These are phyloP conservation scores for Drosophila longiperda DNA, from an alignment of 2,888 invertebrate species.

Conservation along the genomic window DNA sequence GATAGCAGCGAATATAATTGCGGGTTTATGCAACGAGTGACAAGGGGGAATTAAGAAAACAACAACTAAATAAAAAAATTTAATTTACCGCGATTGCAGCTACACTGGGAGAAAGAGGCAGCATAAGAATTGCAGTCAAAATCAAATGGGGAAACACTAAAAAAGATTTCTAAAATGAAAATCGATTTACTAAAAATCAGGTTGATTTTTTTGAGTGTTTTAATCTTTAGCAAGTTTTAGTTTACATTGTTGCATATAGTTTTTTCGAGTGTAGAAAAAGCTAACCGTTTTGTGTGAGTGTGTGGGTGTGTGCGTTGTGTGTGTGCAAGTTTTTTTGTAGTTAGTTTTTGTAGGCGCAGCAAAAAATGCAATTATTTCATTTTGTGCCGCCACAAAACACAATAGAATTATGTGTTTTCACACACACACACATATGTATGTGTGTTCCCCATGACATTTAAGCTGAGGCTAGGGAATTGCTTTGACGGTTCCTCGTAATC, in stretches of 20 bases:
- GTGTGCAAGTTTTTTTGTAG: slow-evolving; percentile 12
- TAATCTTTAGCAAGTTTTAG: not conserved
- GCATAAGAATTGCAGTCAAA: not conserved
- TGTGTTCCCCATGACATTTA: slow-evolving; percentile 55
- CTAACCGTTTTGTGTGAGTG: not conserved
- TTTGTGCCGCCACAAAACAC: slow-evolving; percentile 50
- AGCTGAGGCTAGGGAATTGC: slow-evolving; percentile 58
- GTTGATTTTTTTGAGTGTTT: not conserved
- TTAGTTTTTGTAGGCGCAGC: slow-evolving; percentile 65
- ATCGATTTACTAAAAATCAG: not conserved
- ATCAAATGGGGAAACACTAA: not conserved
- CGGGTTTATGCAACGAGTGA: slow-evolving; percentile 25
- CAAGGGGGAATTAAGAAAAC: not conserved
- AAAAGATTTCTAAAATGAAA: not conserved
- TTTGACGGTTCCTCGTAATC: slow-evolving; percentile 24
- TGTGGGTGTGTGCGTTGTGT: not conserved
- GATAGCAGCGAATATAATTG: slow-evolving; percentile 59
- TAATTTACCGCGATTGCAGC: slow-evolving; percentile 21
- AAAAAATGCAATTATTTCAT: slow-evolving; percentile 77
- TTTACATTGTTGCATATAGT: not conserved
- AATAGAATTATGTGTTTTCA: slow-evolving; percentile 23
- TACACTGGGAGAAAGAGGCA: slow-evolving; percentile 4
- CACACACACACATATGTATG: not conserved
- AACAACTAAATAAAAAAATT: slow-evolving; percentile 1
- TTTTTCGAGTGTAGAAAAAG: slow-evolving; percentile 1